phyloP scores from a whole-genome alignment of 64 coral and sea anemone genomes.

The Orbicella faveolata region DNA sequence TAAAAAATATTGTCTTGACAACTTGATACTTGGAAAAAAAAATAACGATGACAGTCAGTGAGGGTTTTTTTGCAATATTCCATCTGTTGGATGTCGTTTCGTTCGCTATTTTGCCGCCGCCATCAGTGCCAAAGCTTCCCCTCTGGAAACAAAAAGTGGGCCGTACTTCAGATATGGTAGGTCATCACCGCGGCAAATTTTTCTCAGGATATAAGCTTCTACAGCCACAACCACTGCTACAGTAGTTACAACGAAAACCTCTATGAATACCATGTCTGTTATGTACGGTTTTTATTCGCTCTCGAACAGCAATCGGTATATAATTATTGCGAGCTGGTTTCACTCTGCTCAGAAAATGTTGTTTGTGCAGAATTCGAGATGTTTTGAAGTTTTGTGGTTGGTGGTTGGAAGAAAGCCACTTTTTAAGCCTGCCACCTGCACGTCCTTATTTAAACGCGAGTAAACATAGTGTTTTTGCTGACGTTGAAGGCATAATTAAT shows the following conservation, averaged over 20 bases:
- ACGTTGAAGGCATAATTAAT: neutral
- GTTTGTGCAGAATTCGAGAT: neutral
- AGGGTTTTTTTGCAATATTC: neutral
- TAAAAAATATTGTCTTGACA: no score
- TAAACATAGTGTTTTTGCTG: neutral
- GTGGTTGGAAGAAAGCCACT: slow-evolving; percentile 19
- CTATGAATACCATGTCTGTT: slow-evolving; percentile 39
- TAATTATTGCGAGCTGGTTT: neutral
- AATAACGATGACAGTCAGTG: neutral
- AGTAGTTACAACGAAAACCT: slow-evolving; percentile 30
- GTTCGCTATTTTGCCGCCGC: slow-evolving; percentile 1
- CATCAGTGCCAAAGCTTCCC: slow-evolving; percentile 24
- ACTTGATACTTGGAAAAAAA: neutral
- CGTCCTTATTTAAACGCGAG: neutral
- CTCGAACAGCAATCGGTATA: neutral
- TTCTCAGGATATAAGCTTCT: slow-evolving; percentile 34
- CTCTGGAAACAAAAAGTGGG: slow-evolving; percentile 23
- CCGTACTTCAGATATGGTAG: slow-evolving; percentile 28
- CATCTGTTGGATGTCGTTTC: neutral
- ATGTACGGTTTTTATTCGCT: neutral
- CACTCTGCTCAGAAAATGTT: neutral
- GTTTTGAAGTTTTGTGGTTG: slow-evolving; percentile 24
- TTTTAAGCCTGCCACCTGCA: slow-evolving; percentile 30
- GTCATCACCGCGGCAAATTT: slow-evolving; percentile 52
- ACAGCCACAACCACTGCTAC: slow-evolving; percentile 14